Base-by-base conservation (phyloP, 2,888 invertebrate genomes). In the Acanthoscelides obtectus region DNA sequence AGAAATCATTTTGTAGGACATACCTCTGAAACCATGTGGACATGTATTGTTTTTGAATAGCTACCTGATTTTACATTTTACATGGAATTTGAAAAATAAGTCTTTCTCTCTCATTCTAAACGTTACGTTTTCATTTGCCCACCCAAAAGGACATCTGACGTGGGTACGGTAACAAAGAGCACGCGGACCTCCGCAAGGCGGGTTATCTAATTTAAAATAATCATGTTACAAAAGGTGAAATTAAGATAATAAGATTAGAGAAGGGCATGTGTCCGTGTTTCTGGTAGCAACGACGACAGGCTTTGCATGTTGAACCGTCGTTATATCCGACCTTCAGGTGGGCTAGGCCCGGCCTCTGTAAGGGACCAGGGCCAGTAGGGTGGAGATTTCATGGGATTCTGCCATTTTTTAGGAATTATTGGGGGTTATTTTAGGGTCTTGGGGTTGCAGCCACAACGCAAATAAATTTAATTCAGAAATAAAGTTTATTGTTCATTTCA, bases 291-390 rank as follows among this genome's bases (percentile, higher is more conserved):
- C 77, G 79, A 80, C 80, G 82, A 82, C 81, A 80, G 76, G 78
- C 78, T 76, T 82, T 77, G 83, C 82, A 82, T 83, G 83, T 81
- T 80, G 77, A 80, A 80, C 78, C 78, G 81, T 81, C 81, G 82
- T 83, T 83, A 81, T 83, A 81, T 22, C 76, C 76, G 75, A 79
- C 79, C 81, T n/a, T 82, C 81, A 82, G 82, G 82, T 82, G 81
- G 83, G 82, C 77, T 79, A 79, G 79, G 79, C 79, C 79, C 79
- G 77, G 80, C 21, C 80, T 80, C 81, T 80, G 79, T 74, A 73
- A 68, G 73, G 73, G 71, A 74, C n/a, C n/a, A n/a, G n/a, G n/a
- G n/a, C n/a, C n/a, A n/a, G n/a, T 25, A 6, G 45, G 45, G 45
- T 1, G 5, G 45, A 45, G 45, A 45, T 45, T 45, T 45, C 8